These are phyloP conservation scores for Riparia riparia DNA, from an alignment of 2,113 vertebrate genomes.

Conservation along the genomic window DNA sequence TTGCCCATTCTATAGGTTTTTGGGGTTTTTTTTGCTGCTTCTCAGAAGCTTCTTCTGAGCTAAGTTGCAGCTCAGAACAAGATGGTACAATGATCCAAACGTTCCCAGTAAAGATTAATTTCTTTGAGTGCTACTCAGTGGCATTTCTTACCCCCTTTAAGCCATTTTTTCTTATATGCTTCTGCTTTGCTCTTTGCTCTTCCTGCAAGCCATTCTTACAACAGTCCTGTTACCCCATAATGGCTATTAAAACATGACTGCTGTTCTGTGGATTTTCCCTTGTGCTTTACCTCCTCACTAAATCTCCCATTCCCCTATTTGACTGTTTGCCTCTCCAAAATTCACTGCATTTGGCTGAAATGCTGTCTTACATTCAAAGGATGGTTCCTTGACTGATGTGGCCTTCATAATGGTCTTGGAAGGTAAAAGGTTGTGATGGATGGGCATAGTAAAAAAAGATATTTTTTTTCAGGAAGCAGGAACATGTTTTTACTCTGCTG, in stretches of 20 bases:
- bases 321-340: not conserved
- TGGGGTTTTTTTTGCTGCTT: not conserved
- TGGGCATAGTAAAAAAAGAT: not conserved
- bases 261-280: not conserved
- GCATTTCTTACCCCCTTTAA: not conserved
- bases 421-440: constrained; percentile 27
- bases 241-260: not conserved
- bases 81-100: not conserved
- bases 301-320: not conserved
- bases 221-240: not conserved
- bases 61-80: rapidly evolving
- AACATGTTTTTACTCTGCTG: not conserved
- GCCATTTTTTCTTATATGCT: not conserved
- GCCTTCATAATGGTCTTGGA: not conserved
- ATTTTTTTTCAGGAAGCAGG: not conserved
- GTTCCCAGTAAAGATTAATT: not conserved
- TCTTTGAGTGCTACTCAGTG: rapidly evolving
- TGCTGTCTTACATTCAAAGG: not conserved
- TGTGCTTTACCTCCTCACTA: not conserved
- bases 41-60: not conserved
- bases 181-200: not conserved
- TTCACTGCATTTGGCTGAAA: not conserved
- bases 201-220: not conserved
- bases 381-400: not conserved
- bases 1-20: not conserved